Percentiles rank a stretch among this genome's conserved stretches.
Conservation (phyloP, 2,888 invertebrate species). For the Scaptomyza reducta region DNA sequence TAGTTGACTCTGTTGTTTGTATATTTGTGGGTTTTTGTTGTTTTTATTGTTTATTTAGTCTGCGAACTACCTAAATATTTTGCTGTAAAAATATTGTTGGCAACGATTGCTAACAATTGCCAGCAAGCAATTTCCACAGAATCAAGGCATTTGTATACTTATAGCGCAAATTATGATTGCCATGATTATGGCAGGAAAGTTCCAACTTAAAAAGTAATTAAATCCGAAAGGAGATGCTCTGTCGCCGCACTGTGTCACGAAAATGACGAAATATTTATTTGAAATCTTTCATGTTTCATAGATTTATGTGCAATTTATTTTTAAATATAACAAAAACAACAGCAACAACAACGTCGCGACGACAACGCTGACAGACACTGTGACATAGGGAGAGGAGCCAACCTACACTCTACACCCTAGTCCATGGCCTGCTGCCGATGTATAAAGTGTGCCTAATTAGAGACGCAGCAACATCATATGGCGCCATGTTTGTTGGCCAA, state of each 20-base stretch:
- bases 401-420: background rate
- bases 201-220: conserved; percentile 40
- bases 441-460: conserved; percentile 74
- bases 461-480: conserved; percentile 64
- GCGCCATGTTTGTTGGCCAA: conserved; percentile 69
- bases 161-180: conserved; percentile 6
- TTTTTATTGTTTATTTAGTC: conserved; percentile 34
- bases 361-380: conserved; percentile 56
- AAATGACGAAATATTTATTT: conserved; percentile 79
- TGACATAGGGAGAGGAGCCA: conserved; percentile 16
- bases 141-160: conserved; percentile 22
- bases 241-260: conserved; percentile 7
- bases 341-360: conserved; percentile 33
- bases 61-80: conserved; percentile 54
- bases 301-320: conserved; percentile 78
- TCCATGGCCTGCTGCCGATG: conserved; percentile 13
- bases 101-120: conserved; percentile 6
- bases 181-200: conserved; percentile 14
- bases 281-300: conserved; percentile 80
- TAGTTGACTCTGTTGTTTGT: conserved; percentile 17
- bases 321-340: conserved; percentile 53
- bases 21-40: conserved; percentile 6
- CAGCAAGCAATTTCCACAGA: conserved; percentile 26
- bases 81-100: conserved; percentile 28
- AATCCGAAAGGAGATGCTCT: conserved; percentile 7